Conservation (phyloP, 1,140 invertebrate genomes). For the Ylistrum balloti region DNA sequence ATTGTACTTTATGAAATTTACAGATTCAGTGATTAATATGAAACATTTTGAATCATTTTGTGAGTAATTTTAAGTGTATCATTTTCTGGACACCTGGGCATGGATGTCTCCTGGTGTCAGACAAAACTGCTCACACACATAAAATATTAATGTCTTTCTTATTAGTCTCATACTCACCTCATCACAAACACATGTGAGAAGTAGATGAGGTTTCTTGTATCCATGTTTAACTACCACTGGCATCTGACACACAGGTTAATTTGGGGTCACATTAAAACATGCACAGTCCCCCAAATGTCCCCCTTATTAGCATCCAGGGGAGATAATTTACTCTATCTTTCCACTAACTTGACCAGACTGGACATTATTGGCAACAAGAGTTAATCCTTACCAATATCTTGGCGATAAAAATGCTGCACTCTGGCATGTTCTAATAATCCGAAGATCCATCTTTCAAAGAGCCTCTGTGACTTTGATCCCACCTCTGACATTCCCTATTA, state of each 20-base stretch:
- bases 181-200: not conserved
- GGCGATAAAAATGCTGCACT: slow-evolving; percentile 31
- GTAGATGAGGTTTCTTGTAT: not conserved
- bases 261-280: not conserved
- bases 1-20: no score
- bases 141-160: slow-evolving; percentile 7
- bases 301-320: slow-evolving; percentile 12
- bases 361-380: slow-evolving; percentile 9
- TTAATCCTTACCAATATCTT: not conserved
- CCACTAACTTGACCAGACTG: slow-evolving; percentile 22
- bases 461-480: not conserved
- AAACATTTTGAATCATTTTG: slow-evolving; percentile 25
- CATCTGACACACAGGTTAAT: not conserved
- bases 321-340: slow-evolving; percentile 8
- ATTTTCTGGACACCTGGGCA: not conserved
- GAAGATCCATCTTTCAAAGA: not conserved
- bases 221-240: not conserved
- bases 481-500: slow-evolving; percentile 24
- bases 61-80: not conserved
- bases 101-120: not conserved
- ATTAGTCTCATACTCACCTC: slow-evolving; percentile 5
- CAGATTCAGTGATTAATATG: no score
- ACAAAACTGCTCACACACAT: not conserved
- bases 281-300: not conserved
- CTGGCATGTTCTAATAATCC: slow-evolving; percentile 15